Conservation (phyloP, 2,113 vertebrate species). For the Lophura nycthemera region DNA sequence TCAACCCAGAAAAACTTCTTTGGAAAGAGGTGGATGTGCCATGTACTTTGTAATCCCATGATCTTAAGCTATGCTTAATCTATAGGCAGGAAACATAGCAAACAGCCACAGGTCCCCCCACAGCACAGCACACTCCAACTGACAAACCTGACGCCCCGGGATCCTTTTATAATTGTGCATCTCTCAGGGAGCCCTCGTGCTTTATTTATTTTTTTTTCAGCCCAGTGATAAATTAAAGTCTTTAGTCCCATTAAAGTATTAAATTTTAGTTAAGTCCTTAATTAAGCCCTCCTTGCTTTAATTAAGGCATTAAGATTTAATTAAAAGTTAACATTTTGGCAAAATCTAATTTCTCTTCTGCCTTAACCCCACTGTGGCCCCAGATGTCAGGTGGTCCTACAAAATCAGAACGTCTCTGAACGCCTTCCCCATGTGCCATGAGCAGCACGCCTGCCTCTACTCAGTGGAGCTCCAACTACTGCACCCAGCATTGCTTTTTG, state of each 20-base stretch:
- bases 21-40: neutral
- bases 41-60: neutral
- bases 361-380: neutral
- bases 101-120: neutral
- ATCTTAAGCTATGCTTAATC: neutral
- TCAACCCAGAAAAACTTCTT: neutral
- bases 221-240: constrained; percentile 66
- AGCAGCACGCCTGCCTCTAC: neutral
- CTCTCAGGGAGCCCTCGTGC: neutral
- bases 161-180: constrained; percentile 63
- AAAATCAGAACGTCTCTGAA: neutral
- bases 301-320: constrained; percentile 72
- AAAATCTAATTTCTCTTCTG: constrained; percentile 27
- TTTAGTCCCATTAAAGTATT: constrained; percentile 77
- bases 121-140: neutral
- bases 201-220: constrained; percentile 31
- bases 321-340: constrained; percentile 60
- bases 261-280: constrained; percentile 74
- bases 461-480: neutral
- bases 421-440: accelerated
- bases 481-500: neutral
- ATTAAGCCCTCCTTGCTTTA: constrained; percentile 64
- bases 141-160: constrained; percentile 26
- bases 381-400: constrained; percentile 3
- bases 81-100: neutral